Base-by-base conservation (phyloP, 2,888 invertebrate genomes). In the Netelia virgata region DNA sequence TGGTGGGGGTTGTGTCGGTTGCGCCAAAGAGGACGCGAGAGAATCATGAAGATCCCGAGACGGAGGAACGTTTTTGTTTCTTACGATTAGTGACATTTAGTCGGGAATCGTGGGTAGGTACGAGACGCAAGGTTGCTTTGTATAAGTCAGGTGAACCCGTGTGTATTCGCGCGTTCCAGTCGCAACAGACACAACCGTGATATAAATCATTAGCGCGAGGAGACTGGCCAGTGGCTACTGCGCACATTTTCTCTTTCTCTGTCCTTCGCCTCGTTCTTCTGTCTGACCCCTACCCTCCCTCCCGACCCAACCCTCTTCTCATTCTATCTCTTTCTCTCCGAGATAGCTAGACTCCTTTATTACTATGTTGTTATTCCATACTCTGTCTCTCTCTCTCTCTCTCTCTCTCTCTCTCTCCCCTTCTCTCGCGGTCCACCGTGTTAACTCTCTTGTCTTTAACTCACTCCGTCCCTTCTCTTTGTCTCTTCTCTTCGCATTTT, bases 81-180 rank as follows among this genome's bases (percentile, higher is more conserved):
- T 88, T 28, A 23, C 2, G 1, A 2, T 23, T 89, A 87, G 92
- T 92, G 92, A 93, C 92, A 92, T 92, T 93, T 92, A 92, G 93
- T 93, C 92, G 91, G 92, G 89, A 89, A 87, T 87, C 86, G 87
- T 85, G 87, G 66, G 50, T 55, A 11, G 57, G 57, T 64, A 83
- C 41, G 72, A 90, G 87, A 89, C 87, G 89, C 85, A 89, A 90
- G 89, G 83, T 90, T 90, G 89, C 90, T 93, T 93, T 92, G 93
- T 92, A 93, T 93, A 93, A 93, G 93, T 93, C 93, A 92, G 90
- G 89, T 90, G 90, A 90, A 90, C 86, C 88, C 87, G 89, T 90
- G 73, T 82, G 66, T 61, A 72, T 50, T 66, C 73, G 73, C 79
- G 78, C 66, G 86, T 68, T 68, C 59, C 90, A 89, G 91, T 89